phyloP scores from a whole-genome alignment of 2,797 vertebrate genomes.

The Esox lucius region DNA sequence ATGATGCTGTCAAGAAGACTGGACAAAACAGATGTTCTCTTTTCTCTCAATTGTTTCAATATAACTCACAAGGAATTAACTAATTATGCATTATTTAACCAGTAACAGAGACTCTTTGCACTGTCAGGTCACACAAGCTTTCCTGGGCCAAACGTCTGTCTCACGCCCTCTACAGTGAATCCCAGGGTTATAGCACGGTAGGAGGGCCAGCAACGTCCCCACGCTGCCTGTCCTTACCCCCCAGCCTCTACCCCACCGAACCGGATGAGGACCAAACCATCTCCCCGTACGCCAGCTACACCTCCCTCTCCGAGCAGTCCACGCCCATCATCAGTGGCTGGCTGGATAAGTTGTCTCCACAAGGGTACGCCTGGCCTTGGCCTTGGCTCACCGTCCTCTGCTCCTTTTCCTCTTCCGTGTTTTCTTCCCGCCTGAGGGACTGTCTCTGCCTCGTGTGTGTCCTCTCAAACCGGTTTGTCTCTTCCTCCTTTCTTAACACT shows the following conservation, averaged over 20 bases:
- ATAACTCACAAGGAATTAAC: neutral
- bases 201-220: slow-evolving; percentile 64
- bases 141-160: slow-evolving; percentile 63
- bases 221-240: slow-evolving; percentile 66
- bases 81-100: neutral
- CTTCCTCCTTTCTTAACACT: slow-evolving; percentile 32
- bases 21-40: neutral
- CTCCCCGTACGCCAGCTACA: slow-evolving; percentile 95
- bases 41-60: neutral
- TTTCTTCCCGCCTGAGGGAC: slow-evolving; percentile 64
- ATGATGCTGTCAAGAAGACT: slow-evolving; percentile 3
- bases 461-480: slow-evolving; percentile 59
- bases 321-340: slow-evolving; percentile 86
- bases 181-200: slow-evolving; percentile 83
- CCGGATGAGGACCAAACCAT: slow-evolving; percentile 87
- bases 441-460: slow-evolving; percentile 66
- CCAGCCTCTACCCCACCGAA: slow-evolving; percentile 70
- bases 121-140: slow-evolving; percentile 53
- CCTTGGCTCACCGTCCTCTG: slow-evolving; percentile 54
- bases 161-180: slow-evolving; percentile 63
- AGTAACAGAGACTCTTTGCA: neutral
- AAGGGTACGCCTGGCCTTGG: slow-evolving; percentile 78
- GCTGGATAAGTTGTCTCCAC: slow-evolving; percentile 96
- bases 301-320: slow-evolving; percentile 79
- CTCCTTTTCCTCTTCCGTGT: slow-evolving; percentile 59